A percentile compares a stretch with the other conserved stretches of the same genome.
These are phyloP conservation scores for Brachynemurus nebulosus DNA, from an alignment of 2,888 invertebrate species.

Conservation along the genomic window DNA sequence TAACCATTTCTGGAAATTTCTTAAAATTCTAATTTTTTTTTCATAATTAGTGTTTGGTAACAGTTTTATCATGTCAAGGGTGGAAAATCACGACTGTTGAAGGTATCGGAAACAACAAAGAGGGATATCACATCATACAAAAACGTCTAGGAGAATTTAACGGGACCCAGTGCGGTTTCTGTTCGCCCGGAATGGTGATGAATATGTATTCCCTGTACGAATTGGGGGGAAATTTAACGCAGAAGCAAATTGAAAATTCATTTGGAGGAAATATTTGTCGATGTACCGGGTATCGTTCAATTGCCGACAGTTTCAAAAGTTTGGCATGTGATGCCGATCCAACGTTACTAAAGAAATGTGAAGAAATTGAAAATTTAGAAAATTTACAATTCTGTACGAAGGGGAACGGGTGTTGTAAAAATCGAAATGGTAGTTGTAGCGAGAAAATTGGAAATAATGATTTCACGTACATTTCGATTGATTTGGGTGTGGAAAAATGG, in stretches of 20 bases:
- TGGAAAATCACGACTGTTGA: constrained; percentile 61
- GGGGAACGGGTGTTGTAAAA: background rate
- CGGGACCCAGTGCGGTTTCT: constrained; percentile 56
- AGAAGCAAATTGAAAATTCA: constrained; percentile 50
- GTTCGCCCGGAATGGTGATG: constrained; percentile 66
- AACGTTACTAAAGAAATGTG: constrained; percentile 23
- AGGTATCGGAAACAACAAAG: constrained; percentile 44
- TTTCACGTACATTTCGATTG: too few species aligned
- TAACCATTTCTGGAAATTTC: too few species aligned
- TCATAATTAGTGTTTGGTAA: constrained; percentile 42
- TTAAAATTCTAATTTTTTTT: too few species aligned
- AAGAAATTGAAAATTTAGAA: constrained; percentile 35
- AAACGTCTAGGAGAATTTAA: constrained; percentile 40
- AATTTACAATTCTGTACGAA: constrained; percentile 20
- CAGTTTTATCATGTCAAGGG: constrained; percentile 37
- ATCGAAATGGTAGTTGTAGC: too few species aligned
- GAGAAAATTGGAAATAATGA: too few species aligned
- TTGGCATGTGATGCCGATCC: constrained; percentile 37
- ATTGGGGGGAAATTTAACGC: constrained; percentile 33
- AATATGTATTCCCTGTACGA: constrained; percentile 46
- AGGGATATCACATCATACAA: constrained; percentile 50
- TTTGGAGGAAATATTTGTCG: constrained; percentile 59
- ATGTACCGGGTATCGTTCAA: constrained; percentile 54
- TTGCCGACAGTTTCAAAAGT: constrained; percentile 47
- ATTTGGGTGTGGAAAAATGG: too few species aligned